Evolutionary conservation across 2,113 vertebrate genomes (phyloP), one percentile per base, ranked within the genome.

Genomic region (Nothobranchius kuhntae): DNA sequence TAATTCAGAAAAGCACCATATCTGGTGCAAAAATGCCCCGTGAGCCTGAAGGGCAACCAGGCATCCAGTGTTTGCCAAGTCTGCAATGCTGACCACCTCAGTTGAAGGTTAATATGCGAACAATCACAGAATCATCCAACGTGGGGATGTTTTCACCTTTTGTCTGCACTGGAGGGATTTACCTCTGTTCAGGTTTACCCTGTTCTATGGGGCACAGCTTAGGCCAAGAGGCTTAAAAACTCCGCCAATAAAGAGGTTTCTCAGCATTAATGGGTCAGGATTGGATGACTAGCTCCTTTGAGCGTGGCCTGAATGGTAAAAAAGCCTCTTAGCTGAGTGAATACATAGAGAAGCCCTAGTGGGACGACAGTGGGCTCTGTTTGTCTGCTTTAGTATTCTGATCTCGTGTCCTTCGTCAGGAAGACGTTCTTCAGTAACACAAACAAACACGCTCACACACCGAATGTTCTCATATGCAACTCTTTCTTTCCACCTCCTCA

Each of bases 201-300:
- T 82, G 83, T 88, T 86, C 80, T 69, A 52, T 21, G 42, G 80
- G 86, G 86, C 86, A 75, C 63, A 75, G 84, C 82, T 82, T 62
- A 65, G 86, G 86, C 89, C 91, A 90, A 90, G 83, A 86, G 84
- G 87, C 87, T 91, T 91, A 89, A 91, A 90, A 86, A 82, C 82
- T 84, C 78, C 53, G 74, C 86, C 85, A 83, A 85, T 86, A 86
- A 91, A 91, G 87, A 89, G 89, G 87, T 91, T 90, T 89, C 90
- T 88, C 83, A 67, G 85, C 85, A 81, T 88, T 89, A 89, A 90
- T 91, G 88, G 89, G 74, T 88, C 88, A 81, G 81, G 78, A 90
- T 87, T 89, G 88, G 89, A 89, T 89, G 87, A 89, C 83, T 89
- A 83, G 84, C 83, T 88, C 83, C 89, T 91, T 91, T 91, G 89